These are phyloP conservation scores for Fukomys damarensis DNA, from an alignment of 2,113 vertebrate genomes.

Conservation along the genomic window DNA sequence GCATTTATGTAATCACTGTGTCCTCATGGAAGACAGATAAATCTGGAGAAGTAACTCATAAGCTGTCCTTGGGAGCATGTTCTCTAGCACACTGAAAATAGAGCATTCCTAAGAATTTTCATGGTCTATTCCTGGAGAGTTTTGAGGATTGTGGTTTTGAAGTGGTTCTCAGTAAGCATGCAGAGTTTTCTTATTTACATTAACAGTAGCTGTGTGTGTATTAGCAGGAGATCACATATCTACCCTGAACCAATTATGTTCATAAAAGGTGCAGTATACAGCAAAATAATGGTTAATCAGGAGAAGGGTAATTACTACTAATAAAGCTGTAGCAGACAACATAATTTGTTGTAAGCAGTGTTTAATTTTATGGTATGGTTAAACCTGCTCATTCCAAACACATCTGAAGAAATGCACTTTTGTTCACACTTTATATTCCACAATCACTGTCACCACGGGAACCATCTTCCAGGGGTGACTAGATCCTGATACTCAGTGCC, in stretches of 20 bases:
- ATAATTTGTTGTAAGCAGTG: constrained; percentile 73
- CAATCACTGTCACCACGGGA: background rate
- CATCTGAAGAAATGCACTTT: constrained; percentile 60
- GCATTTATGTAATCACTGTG: background rate
- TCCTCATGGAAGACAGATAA: background rate
- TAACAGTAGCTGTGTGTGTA: background rate
- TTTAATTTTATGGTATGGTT: constrained; percentile 76
- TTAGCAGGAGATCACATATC: constrained; percentile 52
- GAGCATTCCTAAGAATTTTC: background rate
- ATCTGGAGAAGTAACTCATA: background rate
- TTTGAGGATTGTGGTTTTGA: background rate
- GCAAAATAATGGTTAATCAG: constrained; percentile 75
- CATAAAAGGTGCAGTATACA: constrained; percentile 63
- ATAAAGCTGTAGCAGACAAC: constrained; percentile 70
- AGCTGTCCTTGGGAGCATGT: fast-evolving
- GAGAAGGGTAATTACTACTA: constrained; percentile 73
- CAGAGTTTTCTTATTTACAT: constrained; percentile 43
- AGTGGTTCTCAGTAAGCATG: background rate
- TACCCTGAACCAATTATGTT: constrained; percentile 56
- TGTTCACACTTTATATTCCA: constrained; percentile 28
- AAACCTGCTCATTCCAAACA: constrained; percentile 66
- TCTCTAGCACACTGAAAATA: background rate
- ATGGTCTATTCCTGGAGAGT: background rate
- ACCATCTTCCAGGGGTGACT: background rate
- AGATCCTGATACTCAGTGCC: background rate